A percentile compares a stretch with the other conserved stretches of the same genome.
Conservation (phyloP, 2,888 invertebrate genomes). For the Chloroclystis v-ata region DNA sequence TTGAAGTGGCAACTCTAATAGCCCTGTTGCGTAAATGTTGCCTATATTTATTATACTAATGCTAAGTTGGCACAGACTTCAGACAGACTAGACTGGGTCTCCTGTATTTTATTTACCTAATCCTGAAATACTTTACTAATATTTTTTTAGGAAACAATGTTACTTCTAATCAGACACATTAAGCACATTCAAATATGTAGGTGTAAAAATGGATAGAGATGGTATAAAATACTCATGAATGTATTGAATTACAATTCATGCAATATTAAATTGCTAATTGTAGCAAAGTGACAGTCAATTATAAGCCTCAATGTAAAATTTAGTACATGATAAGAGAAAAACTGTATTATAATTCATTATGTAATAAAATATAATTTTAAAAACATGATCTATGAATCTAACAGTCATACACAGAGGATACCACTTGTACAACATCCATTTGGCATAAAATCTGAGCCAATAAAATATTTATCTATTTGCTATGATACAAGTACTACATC, state of each 20-base stretch:
- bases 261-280: neutral
- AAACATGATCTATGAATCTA: neutral
- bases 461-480: neutral
- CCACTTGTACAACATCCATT: slow-evolving; percentile 13
- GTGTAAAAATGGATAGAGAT: too few relatives aligned
- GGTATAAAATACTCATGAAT: too few relatives aligned
- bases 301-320: too few relatives aligned
- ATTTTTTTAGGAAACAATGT: neutral
- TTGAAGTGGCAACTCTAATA: too few relatives aligned
- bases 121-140: neutral
- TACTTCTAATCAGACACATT: too few relatives aligned
- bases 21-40: too few relatives aligned
- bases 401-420: neutral
- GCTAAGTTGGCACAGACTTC: neutral
- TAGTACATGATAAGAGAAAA: neutral
- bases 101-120: neutral
- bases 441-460: slow-evolving; percentile 21
- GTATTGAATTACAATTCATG: too few relatives aligned
- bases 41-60: neutral
- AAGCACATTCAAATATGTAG: too few relatives aligned
- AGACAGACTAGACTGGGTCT: neutral
- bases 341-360: too few relatives aligned
- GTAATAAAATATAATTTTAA: too few relatives aligned
- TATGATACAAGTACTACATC: neutral
- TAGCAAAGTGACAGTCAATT: neutral